phyloP scores from a whole-genome alignment of 2,888 invertebrate species.

The Nematopogon swammerdamellus region DNA sequence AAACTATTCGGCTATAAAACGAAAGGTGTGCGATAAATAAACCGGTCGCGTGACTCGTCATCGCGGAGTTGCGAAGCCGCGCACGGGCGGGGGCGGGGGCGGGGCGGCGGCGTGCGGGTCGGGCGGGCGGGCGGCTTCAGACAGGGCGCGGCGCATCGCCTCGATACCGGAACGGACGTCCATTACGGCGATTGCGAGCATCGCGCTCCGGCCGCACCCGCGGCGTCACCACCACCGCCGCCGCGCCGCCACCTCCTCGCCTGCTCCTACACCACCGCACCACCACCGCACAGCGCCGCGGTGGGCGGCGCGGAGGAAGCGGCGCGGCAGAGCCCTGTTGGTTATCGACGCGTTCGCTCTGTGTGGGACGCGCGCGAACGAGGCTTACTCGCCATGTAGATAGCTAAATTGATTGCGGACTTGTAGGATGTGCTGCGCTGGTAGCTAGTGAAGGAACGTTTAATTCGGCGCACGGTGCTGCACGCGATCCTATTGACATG shows the following conservation, averaged over 20 bases:
- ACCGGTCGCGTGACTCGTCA: constrained; percentile 46
- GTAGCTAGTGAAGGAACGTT: constrained; percentile 37
- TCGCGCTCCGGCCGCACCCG: neutral
- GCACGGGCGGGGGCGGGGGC: neutral
- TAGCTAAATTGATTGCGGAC: constrained; percentile 55
- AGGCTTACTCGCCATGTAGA: constrained; percentile 54
- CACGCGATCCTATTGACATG: constrained; percentile 54
- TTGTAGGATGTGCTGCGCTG: constrained; percentile 50
- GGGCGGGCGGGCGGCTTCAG: no score
- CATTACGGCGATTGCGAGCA: neutral
- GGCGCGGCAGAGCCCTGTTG: no score
- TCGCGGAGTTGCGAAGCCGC: neutral
- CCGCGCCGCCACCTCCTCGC: neutral
- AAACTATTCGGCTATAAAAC: constrained; percentile 47
- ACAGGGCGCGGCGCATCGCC: neutral
- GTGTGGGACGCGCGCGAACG: no score
- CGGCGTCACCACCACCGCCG: no score
- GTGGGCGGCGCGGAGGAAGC: no score
- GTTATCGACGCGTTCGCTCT: no score
- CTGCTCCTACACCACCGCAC: no score
- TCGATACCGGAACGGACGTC: neutral
- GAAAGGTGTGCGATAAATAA: constrained; percentile 51
- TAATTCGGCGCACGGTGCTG: constrained; percentile 43
- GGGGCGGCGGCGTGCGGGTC: no score
- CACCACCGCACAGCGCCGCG: no score